Percentiles rank a stretch among this genome's conserved stretches.
phyloP scores from a whole-genome alignment of 2,113 vertebrate species.

The Aplodontia rufa region DNA sequence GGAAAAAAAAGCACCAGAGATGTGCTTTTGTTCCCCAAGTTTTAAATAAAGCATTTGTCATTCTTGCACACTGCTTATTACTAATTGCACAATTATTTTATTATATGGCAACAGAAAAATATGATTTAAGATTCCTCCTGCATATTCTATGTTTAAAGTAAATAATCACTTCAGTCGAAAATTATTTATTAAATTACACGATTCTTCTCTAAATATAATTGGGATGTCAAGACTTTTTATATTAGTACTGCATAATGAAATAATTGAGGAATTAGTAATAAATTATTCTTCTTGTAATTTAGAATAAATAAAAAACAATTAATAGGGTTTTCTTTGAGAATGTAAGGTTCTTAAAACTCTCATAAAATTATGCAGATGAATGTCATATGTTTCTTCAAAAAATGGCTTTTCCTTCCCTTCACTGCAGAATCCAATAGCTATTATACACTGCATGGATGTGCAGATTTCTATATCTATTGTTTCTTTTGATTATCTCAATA shows the following conservation, averaged over 20 bases:
- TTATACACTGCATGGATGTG: not conserved
- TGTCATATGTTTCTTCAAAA: slow-evolving; percentile 55
- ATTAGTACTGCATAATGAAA: slow-evolving; percentile 73
- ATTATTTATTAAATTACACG: slow-evolving; percentile 74
- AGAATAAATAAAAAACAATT: slow-evolving; percentile 74
- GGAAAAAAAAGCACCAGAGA: slow-evolving; percentile 64
- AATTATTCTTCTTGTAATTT: slow-evolving; percentile 68
- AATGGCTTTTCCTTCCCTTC: slow-evolving; percentile 40
- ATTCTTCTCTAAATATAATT: slow-evolving; percentile 66
- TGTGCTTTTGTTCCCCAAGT: slow-evolving; percentile 64
- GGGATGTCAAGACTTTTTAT: slow-evolving; percentile 68
- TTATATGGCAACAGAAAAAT: slow-evolving; percentile 68
- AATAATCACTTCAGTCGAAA: slow-evolving; percentile 75
- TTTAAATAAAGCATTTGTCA: slow-evolving; percentile 78
- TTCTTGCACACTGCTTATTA: slow-evolving; percentile 63
- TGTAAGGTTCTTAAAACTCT: slow-evolving; percentile 59
- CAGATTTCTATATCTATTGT: not conserved
- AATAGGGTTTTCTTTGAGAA: slow-evolving; percentile 62
- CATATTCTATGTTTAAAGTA: slow-evolving; percentile 77
- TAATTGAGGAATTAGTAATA: slow-evolving; percentile 75
- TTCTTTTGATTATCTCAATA: not conserved
- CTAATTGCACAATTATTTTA: slow-evolving; percentile 79
- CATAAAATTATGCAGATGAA: slow-evolving; percentile 66
- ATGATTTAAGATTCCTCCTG: slow-evolving; percentile 61
- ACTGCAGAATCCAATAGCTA: not conserved